These are phyloP conservation scores for Ibidorhyncha struthersii DNA, from an alignment of 2,113 vertebrate species.

Conservation along the genomic window DNA sequence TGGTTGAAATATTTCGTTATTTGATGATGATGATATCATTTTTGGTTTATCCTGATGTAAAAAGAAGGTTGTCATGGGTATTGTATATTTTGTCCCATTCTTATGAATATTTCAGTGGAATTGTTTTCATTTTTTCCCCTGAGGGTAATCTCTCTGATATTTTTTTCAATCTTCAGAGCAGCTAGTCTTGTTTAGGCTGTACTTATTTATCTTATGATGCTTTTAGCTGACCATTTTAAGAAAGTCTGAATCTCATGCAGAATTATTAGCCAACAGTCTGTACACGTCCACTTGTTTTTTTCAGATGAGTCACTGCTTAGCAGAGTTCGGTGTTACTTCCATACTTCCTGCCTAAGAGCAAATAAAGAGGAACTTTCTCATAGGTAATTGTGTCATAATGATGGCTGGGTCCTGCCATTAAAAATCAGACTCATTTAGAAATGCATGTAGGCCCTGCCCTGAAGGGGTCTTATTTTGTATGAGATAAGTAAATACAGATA, in stretches of 20 bases:
- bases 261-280: background rate
- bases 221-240: background rate
- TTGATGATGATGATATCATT: background rate
- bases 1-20: background rate
- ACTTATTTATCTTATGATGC: background rate
- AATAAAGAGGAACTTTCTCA: background rate
- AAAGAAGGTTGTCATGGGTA: background rate
- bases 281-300: background rate
- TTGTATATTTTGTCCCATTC: background rate
- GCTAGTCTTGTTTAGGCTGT: background rate
- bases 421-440: background rate
- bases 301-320: background rate
- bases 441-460: background rate
- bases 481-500: background rate
- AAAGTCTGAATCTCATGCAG: background rate
- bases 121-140: background rate
- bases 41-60: background rate
- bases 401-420: background rate
- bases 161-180: background rate
- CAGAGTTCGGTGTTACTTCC: background rate
- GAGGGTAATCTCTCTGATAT: background rate
- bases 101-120: background rate
- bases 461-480: background rate
- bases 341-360: background rate
- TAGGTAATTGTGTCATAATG: background rate